phyloP scores from a whole-genome alignment of 2,797 vertebrate species.

The Pempheris klunzingeri region DNA sequence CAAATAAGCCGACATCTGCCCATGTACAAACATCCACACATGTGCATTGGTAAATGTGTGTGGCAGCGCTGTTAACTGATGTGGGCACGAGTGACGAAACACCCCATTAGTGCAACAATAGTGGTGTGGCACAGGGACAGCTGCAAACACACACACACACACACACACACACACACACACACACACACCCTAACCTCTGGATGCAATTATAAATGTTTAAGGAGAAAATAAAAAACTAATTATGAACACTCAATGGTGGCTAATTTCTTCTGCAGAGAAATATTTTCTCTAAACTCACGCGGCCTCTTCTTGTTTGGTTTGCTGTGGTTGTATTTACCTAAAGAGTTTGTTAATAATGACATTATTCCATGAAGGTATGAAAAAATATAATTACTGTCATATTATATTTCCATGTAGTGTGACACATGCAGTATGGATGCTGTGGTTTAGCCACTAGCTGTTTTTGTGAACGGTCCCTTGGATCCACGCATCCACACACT shows the following conservation, averaged over 20 bases:
- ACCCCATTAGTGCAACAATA: constrained; percentile 58
- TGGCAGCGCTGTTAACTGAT: constrained; percentile 37
- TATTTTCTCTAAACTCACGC: constrained; percentile 70
- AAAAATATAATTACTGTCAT: constrained; percentile 81
- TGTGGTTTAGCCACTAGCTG: constrained; percentile 5
- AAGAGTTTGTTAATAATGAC: constrained; percentile 57
- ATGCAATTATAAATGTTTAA: constrained; percentile 79
- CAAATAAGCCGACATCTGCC: not conserved
- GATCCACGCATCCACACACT: not conserved
- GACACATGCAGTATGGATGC: constrained; percentile 27
- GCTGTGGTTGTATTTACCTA: constrained; percentile 46
- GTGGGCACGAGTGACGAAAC: constrained; percentile 50
- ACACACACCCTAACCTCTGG: constrained; percentile 58
- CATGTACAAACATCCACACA: not conserved
- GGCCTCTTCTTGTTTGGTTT: constrained; percentile 70
- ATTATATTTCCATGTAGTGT: constrained; percentile 65
- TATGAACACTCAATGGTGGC: constrained; percentile 68
- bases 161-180: constrained; percentile 28
- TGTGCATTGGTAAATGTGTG: constrained; percentile 12
- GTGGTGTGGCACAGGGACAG: constrained; percentile 21
- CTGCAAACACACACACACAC: constrained; percentile 22
- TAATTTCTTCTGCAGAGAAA: constrained; percentile 73
- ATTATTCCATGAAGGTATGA: constrained; percentile 62
- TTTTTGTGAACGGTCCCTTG: no score
- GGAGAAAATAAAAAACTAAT: constrained; percentile 81